phyloP scores from a whole-genome alignment of 2,888 invertebrate species.

The Amphimallon solstitiale region DNA sequence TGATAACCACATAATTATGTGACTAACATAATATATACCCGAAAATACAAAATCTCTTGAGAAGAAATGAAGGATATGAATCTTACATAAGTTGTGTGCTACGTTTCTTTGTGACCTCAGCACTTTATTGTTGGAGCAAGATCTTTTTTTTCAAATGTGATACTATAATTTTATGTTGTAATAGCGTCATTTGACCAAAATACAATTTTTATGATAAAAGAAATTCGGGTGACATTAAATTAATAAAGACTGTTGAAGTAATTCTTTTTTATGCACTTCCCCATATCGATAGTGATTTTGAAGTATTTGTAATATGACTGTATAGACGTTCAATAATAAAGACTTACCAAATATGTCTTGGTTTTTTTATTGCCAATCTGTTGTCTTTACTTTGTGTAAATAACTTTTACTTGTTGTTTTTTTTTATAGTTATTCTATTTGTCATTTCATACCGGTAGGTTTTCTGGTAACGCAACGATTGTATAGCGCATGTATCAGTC shows the following conservation, averaged over 20 bases:
- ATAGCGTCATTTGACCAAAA: neutral
- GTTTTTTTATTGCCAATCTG: neutral
- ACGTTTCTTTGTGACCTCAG: neutral
- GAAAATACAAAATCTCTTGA: too few species aligned
- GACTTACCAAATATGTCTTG: conserved; percentile 1
- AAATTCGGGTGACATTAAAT: neutral
- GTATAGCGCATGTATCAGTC: too few species aligned
- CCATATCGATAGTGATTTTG: neutral
- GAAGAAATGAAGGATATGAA: neutral
- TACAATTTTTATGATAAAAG: neutral
- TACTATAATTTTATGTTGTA: conserved; percentile 3
- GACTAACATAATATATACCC: too few species aligned
- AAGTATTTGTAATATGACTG: conserved; percentile 34
- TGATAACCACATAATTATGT: too few species aligned
- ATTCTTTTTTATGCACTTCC: conserved; percentile 11
- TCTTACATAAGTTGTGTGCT: neutral
- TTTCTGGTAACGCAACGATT: too few species aligned
- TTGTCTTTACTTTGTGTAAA: too few species aligned
- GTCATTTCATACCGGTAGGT: too few species aligned
- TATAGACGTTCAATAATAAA: conserved; percentile 33
- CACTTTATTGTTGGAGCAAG: too few species aligned
- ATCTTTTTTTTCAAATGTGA: conserved; percentile 7
- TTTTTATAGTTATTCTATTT: too few species aligned
- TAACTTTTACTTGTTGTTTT: too few species aligned
- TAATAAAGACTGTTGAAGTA: conserved; percentile 14